phyloP scores from a whole-genome alignment of 2,888 invertebrate species.

The Tetropium fuscum region DNA sequence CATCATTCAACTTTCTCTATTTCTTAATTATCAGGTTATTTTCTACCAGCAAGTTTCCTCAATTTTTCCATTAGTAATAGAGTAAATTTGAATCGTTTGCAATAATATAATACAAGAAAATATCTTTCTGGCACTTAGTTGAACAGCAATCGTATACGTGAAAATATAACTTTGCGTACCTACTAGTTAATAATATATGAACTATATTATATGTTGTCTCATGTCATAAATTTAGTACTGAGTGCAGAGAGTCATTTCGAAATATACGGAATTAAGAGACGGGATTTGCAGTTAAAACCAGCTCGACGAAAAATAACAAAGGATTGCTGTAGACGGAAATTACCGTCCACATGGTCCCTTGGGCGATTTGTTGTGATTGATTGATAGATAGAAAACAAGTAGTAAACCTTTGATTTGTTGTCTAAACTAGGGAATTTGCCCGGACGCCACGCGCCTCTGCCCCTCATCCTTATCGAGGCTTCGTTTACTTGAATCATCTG shows the following conservation, averaged over 20 bases:
- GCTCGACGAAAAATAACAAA: constrained; percentile 13
- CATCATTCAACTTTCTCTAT: no score
- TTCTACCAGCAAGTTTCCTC: no score
- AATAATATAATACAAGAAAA: no score
- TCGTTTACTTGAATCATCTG: constrained; percentile 16
- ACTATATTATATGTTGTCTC: no score
- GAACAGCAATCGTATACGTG: no score
- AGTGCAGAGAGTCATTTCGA: background rate
- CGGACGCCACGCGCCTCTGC: constrained; percentile 30
- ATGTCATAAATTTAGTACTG: no score
- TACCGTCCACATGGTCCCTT: constrained; percentile 26
- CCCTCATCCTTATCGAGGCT: constrained; percentile 5
- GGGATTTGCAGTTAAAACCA: background rate
- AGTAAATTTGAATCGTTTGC: no score
- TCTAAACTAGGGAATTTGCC: constrained; percentile 36
- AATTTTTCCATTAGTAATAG: no score
- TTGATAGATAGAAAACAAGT: constrained; percentile 40
- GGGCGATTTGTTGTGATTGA: constrained; percentile 38
- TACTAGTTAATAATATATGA: no score
- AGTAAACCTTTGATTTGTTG: constrained; percentile 44
- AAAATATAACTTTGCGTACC: no score
- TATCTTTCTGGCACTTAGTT: no score
- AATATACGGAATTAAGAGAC: background rate
- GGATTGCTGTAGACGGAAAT: background rate
- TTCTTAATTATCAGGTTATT: no score